Conservation (phyloP, 1,140 invertebrate genomes). For the Plectrocnemia conspersa region DNA sequence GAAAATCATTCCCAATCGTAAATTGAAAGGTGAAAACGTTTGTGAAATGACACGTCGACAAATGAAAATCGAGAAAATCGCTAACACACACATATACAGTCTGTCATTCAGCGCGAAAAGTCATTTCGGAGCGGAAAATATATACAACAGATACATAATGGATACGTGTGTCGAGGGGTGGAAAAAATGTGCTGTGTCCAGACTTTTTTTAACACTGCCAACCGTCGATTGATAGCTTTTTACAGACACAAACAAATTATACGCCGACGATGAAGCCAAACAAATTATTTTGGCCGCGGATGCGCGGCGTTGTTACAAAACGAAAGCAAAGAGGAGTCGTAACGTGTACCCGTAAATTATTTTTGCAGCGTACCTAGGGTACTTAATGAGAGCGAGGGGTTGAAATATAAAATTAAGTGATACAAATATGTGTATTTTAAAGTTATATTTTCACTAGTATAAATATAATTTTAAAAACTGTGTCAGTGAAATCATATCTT, state of each 20-base stretch:
- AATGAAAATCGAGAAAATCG: not conserved
- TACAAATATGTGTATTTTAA: too few relatives aligned
- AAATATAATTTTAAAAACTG: too few relatives aligned
- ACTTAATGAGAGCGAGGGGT: too few relatives aligned
- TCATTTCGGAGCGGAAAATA: slow-evolving; percentile 3
- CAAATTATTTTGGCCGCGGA: slow-evolving; percentile 9
- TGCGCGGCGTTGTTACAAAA: slow-evolving; percentile 2
- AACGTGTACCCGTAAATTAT: too few relatives aligned
- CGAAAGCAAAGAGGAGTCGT: too few relatives aligned
- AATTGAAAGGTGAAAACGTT: slow-evolving; percentile 1
- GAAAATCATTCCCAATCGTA: not conserved
- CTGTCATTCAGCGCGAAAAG: slow-evolving; percentile 11
- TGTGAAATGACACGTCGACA: not conserved
- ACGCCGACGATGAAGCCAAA: slow-evolving; percentile 18
- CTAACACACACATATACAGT: too few relatives aligned
- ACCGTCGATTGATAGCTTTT: slow-evolving; percentile 17
- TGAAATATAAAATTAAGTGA: too few relatives aligned
- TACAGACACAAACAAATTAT: slow-evolving; percentile 19
- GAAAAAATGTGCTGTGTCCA: not conserved
- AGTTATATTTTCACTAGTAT: too few relatives aligned
- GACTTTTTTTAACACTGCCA: not conserved
- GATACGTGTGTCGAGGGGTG: too few relatives aligned
- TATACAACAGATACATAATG: not conserved
- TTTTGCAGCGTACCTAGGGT: too few relatives aligned
- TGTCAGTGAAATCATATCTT: too few relatives aligned